Percentiles rank a stretch among this genome's conserved stretches.
Evolutionary conservation across 2,113 vertebrate genomes (phyloP).

Genomic region (Mellivora capensis): DNA sequence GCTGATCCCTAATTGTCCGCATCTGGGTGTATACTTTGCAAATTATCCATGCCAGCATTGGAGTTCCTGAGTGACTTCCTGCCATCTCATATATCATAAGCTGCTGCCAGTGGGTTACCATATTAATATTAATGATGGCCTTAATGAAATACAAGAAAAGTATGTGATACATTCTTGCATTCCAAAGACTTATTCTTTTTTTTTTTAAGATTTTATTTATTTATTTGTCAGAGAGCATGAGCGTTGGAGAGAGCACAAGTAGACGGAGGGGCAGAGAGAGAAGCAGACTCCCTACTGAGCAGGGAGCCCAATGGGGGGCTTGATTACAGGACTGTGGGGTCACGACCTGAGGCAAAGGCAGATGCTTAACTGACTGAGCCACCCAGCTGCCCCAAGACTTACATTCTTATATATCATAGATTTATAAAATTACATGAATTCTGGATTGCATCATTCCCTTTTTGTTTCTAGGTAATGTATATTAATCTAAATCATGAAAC

Average conservation of each 20-base stretch:
- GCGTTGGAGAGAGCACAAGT: neutral
- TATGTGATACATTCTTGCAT: neutral
- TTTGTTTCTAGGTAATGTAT: constrained; percentile 18
- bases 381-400: neutral
- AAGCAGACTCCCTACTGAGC: neutral
- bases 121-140: neutral
- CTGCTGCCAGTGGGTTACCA: neutral
- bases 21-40: neutral
- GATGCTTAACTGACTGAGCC: neutral
- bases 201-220: neutral
- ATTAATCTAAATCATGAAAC: neutral
- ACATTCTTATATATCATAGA: neutral
- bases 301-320: neutral
- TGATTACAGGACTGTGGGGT: neutral
- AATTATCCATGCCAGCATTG: neutral
- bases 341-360: neutral
- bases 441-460: neutral
- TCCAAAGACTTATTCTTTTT: neutral
- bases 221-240: neutral
- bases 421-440: neutral
- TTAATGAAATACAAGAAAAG: constrained; percentile 8
- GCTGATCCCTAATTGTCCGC: neutral
- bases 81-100: neutral
- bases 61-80: neutral
- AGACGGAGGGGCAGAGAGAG: neutral